phyloP scores from a whole-genome alignment of 2,888 invertebrate genomes.

The Onthophagus sagittarius region DNA sequence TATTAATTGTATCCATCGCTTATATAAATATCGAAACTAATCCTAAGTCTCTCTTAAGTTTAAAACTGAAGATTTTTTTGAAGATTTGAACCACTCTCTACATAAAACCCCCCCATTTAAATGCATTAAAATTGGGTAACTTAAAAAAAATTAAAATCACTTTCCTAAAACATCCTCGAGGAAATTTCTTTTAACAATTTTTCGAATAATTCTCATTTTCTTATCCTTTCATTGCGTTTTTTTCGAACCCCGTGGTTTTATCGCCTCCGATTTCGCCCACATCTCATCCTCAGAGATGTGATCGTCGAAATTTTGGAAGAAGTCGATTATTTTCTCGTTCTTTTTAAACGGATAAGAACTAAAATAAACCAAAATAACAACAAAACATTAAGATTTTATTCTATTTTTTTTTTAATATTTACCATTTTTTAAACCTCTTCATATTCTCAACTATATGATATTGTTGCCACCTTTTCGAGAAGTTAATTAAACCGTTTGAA shows the following conservation, averaged over 20 bases:
- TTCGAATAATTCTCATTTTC: neutral
- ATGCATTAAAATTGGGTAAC: constrained; percentile 4
- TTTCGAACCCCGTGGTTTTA: constrained; percentile 82
- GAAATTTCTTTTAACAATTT: neutral
- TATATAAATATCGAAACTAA: too few species aligned
- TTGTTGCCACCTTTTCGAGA: constrained; percentile 98
- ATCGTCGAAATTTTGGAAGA: constrained; percentile 96
- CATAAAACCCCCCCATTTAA: too few species aligned
- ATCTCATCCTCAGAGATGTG: constrained; percentile 94
- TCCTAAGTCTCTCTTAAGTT: too few species aligned
- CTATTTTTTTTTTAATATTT: too few species aligned
- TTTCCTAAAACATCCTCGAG: constrained; percentile 5
- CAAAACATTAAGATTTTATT: too few species aligned
- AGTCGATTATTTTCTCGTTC: constrained; percentile 88
- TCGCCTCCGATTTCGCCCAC: constrained; percentile 97
- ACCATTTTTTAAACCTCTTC: constrained; percentile 97
- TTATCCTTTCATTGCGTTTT: constrained; percentile 35
- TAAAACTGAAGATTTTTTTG: too few species aligned
- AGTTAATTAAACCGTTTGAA: constrained; percentile 85
- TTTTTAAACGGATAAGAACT: constrained; percentile 91
- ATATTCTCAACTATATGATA: constrained; percentile 97
- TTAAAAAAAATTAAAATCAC: constrained; percentile 13
- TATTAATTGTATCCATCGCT: too few species aligned
- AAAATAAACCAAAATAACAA: constrained; percentile 41
- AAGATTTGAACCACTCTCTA: too few species aligned